These are phyloP conservation scores for Pleuronectes platessa DNA, from an alignment of 2,113 vertebrate species.

Conservation along the genomic window DNA sequence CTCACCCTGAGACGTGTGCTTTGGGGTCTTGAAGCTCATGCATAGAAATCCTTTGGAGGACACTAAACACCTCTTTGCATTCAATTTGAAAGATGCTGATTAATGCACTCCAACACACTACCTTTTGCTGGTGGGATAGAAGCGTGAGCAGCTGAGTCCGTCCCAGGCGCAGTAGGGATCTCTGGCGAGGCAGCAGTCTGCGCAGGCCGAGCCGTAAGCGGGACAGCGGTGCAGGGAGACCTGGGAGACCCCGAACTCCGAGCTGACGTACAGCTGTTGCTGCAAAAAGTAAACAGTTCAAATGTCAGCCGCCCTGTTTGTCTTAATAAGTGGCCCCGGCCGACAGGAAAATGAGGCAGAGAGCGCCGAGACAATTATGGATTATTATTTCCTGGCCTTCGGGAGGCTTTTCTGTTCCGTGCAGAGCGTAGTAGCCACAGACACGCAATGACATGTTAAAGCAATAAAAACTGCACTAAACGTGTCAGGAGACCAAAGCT, in stretches of 20 bases:
- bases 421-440: conserved; percentile 20
- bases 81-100: not conserved
- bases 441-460: conserved; percentile 31
- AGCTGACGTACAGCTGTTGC: conserved; percentile 98
- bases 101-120: conserved; percentile 45
- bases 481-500: not conserved
- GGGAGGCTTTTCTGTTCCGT: conserved; percentile 13
- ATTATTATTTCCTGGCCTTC: conserved; percentile 50
- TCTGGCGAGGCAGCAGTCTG: conserved; percentile 96
- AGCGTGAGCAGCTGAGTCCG: conserved; percentile 94
- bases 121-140: conserved; percentile 97
- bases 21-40: not conserved
- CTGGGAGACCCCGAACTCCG: conserved; percentile 92
- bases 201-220: conserved; percentile 94
- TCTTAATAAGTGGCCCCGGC: conserved; percentile 63
- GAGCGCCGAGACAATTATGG: conserved; percentile 39
- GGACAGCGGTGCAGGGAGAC: conserved; percentile 95
- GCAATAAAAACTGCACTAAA: conserved; percentile 12
- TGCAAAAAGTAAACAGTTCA: conserved; percentile 79
- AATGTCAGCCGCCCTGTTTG: conserved; percentile 69
- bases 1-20: not conserved
- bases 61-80: not conserved
- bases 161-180: conserved; percentile 99
- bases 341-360: conserved; percentile 68
- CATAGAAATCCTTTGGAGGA: not conserved